Conservation (phyloP, 2,113 vertebrate genomes). For the Dicrurus megarhynchus region DNA sequence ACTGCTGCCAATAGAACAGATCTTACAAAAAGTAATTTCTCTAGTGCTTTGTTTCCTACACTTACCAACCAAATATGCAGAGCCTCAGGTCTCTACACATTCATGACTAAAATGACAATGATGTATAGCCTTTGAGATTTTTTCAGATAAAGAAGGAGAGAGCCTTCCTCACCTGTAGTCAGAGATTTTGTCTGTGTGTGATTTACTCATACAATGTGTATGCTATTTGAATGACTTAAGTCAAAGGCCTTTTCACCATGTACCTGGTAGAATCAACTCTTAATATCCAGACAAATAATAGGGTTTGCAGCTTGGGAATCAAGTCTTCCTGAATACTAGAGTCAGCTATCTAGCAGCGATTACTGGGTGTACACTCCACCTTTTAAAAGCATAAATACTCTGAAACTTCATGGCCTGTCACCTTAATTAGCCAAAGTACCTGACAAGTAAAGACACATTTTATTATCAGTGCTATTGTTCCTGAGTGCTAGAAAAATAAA, state of each 20-base stretch:
- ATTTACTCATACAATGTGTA: background rate
- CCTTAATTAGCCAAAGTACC: background rate
- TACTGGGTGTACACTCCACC: background rate
- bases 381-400: background rate
- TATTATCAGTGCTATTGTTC: background rate
- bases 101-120: background rate
- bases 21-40: background rate
- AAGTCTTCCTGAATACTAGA: background rate
- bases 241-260: background rate
- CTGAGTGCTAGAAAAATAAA: background rate
- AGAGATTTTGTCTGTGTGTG: background rate
- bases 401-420: background rate
- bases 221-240: background rate
- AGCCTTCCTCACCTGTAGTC: background rate
- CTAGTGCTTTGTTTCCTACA: background rate
- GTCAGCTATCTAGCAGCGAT: background rate
- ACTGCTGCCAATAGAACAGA: background rate
- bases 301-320: background rate
- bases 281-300: background rate
- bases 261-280: background rate
- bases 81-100: background rate
- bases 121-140: background rate
- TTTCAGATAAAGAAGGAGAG: background rate
- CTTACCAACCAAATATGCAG: background rate
- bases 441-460: background rate